Evolutionary conservation across 2,888 invertebrate species (phyloP).

Genomic region (Poecilus cupreus): DNA sequence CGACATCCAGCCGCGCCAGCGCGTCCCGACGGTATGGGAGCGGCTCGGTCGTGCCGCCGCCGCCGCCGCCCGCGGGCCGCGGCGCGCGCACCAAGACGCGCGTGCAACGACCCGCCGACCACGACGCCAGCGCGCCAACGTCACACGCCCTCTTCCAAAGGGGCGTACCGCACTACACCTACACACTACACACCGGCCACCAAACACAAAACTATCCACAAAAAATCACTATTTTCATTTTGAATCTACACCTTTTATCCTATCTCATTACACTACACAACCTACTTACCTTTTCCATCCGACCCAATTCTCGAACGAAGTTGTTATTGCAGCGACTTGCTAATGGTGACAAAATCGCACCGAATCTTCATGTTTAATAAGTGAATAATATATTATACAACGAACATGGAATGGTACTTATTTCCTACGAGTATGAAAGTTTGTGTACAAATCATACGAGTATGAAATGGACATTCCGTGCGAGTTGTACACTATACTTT

Average conservation of each 20-base stretch:
- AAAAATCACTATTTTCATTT: not conserved
- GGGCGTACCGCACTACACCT: conserved; percentile 30
- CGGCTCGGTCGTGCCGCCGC: conserved; percentile 70
- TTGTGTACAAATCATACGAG: too few relatives aligned
- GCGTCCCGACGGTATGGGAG: conserved; percentile 77
- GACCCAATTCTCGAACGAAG: too few relatives aligned
- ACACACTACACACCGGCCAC: not conserved
- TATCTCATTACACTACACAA: not conserved
- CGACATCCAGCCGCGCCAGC: conserved; percentile 72
- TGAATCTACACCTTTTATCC: not conserved
- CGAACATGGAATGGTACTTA: too few relatives aligned
- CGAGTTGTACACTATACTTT: too few relatives aligned
- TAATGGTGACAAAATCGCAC: too few relatives aligned
- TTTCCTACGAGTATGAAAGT: too few relatives aligned
- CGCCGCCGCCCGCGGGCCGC: conserved; percentile 71
- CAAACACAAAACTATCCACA: not conserved
- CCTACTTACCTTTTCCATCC: not conserved
- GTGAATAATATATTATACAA: too few relatives aligned
- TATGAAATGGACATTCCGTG: too few relatives aligned
- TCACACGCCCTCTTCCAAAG: conserved; percentile 44
- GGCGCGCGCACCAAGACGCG: conserved; percentile 66
- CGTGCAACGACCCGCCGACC: conserved; percentile 39
- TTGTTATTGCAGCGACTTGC: too few relatives aligned
- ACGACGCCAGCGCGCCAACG: conserved; percentile 58
- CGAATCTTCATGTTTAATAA: too few relatives aligned